These are phyloP conservation scores for Eledone cirrhosa DNA, from an alignment of 2,888 invertebrate species.

Conservation along the genomic window DNA sequence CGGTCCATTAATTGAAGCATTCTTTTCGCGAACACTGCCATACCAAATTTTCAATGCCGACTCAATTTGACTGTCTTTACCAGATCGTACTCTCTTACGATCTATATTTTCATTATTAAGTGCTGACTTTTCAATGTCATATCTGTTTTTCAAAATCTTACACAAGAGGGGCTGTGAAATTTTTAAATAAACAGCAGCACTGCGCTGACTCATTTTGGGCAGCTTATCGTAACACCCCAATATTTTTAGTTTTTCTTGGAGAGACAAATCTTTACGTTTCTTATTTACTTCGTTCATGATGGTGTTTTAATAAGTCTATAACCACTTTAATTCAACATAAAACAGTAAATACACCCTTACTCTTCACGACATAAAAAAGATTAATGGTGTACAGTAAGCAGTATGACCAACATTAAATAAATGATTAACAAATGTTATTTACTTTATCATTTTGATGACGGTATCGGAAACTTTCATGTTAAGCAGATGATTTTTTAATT, in stretches of 20 bases:
- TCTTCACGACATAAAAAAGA: no score
- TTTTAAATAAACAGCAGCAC: neutral
- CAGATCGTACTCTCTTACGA: neutral
- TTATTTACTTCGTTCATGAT: neutral
- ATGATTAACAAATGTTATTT: no score
- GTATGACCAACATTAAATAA: no score
- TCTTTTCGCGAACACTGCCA: neutral
- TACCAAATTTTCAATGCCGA: constrained; percentile 5
- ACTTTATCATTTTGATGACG: no score
- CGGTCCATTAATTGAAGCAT: neutral
- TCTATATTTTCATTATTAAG: neutral
- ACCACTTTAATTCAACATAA: no score
- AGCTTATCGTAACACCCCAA: neutral
- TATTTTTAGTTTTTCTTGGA: neutral
- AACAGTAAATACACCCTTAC: no score
- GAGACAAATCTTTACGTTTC: constrained; percentile 22
- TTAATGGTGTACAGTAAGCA: no score
- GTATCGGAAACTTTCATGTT: no score
- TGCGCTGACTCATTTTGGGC: neutral
- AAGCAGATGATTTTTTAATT: no score
- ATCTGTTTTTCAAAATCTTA: constrained; percentile 4
- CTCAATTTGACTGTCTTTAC: constrained; percentile 14
- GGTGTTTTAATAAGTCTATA: no score
- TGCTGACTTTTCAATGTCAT: neutral
- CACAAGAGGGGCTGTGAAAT: constrained; percentile 4